phyloP scores from a whole-genome alignment of 2,113 vertebrate species.

The Myodes glareolus region DNA sequence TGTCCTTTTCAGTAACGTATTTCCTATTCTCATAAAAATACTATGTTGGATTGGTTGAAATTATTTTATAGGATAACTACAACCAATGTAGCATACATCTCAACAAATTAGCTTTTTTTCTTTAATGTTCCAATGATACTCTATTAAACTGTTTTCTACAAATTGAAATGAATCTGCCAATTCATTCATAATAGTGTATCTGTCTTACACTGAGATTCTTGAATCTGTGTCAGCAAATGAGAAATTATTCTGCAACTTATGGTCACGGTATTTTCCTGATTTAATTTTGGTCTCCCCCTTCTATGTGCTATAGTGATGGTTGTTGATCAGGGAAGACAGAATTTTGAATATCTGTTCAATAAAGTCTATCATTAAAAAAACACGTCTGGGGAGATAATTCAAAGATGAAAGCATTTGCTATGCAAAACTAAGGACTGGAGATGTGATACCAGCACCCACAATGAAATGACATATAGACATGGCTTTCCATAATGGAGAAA shows the following conservation, averaged over 20 bases:
- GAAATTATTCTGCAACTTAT: neutral
- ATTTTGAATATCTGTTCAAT: neutral
- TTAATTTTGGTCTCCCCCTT: neutral
- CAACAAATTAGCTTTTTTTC: neutral
- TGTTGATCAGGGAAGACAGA: neutral
- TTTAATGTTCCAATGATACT: neutral
- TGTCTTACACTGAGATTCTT: neutral
- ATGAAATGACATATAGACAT: neutral
- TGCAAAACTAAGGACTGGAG: neutral
- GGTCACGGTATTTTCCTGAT: neutral
- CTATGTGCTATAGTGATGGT: neutral
- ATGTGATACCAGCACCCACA: neutral
- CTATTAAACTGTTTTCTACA: neutral
- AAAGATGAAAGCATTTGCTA: neutral
- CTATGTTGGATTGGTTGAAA: neutral
- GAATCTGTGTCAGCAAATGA: neutral
- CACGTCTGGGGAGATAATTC: neutral
- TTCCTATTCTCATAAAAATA: neutral
- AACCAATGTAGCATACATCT: neutral
- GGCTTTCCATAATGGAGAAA: neutral
- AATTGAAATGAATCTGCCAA: neutral
- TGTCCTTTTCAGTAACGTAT: neutral
- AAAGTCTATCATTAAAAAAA: neutral
- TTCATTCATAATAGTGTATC: neutral
- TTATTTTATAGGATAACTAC: neutral